Percentiles rank a stretch among this genome's conserved stretches.
phyloP scores from a whole-genome alignment of 30 jellyfish, hydroid and myxozoan species.

The Rhopilema esculentum region DNA sequence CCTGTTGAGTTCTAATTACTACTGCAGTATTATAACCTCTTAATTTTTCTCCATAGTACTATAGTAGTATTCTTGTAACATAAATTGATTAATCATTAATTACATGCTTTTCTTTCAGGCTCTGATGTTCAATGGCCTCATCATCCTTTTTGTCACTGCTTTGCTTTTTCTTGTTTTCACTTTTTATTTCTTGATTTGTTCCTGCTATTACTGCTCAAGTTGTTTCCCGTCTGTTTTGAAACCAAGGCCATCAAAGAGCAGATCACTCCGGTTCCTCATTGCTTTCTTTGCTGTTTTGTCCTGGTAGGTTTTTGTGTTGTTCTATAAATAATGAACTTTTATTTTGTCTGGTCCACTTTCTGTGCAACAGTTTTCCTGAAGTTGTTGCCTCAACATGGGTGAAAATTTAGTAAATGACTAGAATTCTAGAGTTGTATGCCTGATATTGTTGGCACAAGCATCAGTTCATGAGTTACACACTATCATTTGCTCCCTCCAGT shows the following conservation, averaged over 20 bases:
- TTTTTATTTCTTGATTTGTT: slow-evolving; percentile 80
- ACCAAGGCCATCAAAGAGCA: slow-evolving; percentile 88
- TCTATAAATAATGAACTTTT: background rate
- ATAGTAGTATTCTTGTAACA: too few relatives aligned
- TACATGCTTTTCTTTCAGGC: slow-evolving; percentile 77
- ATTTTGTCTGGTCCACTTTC: background rate
- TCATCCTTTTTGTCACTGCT: slow-evolving; percentile 67
- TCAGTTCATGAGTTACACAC: too few relatives aligned
- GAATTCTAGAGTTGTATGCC: too few relatives aligned
- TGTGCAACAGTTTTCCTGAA: background rate
- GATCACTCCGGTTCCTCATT: slow-evolving; percentile 80
- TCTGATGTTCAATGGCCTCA: slow-evolving; percentile 90
- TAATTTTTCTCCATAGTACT: too few relatives aligned
- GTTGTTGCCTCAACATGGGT: background rate
- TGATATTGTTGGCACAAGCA: too few relatives aligned
- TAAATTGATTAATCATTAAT: too few relatives aligned
- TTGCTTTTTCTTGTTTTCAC: slow-evolving; percentile 70
- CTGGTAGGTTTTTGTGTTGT: slow-evolving; percentile 60
- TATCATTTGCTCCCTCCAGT: too few relatives aligned
- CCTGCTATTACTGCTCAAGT: slow-evolving; percentile 93
- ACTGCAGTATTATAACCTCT: too few relatives aligned
- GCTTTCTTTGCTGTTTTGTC: slow-evolving; percentile 81
- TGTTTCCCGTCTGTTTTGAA: slow-evolving; percentile 83
- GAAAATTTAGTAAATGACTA: too few relatives aligned
- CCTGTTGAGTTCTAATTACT: too few relatives aligned